Evolutionary conservation across 2,888 invertebrate species (phyloP).

Genomic region (Hartigia nigra): DNA sequence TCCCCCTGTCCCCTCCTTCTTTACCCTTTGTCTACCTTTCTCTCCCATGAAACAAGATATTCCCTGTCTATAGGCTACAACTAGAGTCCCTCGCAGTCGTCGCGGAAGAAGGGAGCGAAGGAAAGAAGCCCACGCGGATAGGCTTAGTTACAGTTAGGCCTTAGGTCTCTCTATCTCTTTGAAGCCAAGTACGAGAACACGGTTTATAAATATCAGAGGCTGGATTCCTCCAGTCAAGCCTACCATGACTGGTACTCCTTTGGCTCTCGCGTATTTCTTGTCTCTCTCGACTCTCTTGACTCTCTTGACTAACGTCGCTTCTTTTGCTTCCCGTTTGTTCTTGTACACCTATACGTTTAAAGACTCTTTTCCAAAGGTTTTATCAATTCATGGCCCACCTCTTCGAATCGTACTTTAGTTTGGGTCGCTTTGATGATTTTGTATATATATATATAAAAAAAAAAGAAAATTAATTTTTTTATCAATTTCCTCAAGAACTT

Average conservation of each 20-base stretch:
- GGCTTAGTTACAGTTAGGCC: slow-evolving; percentile 38
- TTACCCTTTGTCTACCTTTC: background rate
- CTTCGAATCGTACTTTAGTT: background rate
- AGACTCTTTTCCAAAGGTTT: background rate
- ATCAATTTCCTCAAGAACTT: too few species aligned
- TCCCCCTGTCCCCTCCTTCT: background rate
- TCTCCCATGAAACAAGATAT: background rate
- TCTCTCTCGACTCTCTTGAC: background rate
- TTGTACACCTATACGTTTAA: background rate
- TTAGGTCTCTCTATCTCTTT: slow-evolving; percentile 29
- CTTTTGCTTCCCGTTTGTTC: background rate
- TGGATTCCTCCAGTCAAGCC: slow-evolving; percentile 42
- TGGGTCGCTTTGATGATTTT: background rate
- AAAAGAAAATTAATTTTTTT: too few species aligned
- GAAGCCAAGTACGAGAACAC: slow-evolving; percentile 24
- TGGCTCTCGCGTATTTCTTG: slow-evolving; percentile 11
- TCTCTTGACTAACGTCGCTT: background rate
- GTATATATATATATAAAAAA: too few species aligned
- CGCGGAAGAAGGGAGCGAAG: background rate
- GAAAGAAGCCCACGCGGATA: slow-evolving; percentile 15
- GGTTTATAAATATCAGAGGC: slow-evolving; percentile 40
- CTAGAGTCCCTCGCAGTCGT: background rate
- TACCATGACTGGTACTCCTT: slow-evolving; percentile 39
- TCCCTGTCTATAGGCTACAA: background rate
- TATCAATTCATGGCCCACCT: background rate